These are phyloP conservation scores for Brachystomella parvula DNA, from an alignment of 1,140 invertebrate species.

Conservation along the genomic window DNA sequence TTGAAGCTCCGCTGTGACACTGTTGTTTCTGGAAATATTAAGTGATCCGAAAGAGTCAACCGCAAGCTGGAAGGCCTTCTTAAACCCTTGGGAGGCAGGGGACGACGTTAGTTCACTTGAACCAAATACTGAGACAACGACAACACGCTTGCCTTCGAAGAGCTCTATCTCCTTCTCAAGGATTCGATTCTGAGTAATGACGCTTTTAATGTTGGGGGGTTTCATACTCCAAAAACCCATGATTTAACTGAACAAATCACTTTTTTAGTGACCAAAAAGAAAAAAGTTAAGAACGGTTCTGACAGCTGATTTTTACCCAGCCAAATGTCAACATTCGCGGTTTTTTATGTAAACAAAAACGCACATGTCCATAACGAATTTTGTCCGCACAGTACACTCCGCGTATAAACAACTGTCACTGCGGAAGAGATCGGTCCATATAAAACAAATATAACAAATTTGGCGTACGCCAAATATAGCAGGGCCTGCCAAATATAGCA, in stretches of 20 bases:
- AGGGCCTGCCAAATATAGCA: too few species aligned
- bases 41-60: slow-evolving; percentile 30
- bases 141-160: slow-evolving; percentile 11
- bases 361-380: too few species aligned
- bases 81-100: slow-evolving; percentile 10
- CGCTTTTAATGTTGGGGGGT: background rate
- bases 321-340: too few species aligned
- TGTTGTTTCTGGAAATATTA: background rate
- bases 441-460: too few species aligned
- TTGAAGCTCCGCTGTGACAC: background rate
- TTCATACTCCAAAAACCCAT: background rate
- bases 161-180: background rate
- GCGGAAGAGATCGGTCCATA: too few species aligned
- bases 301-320: too few species aligned
- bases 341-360: too few species aligned
- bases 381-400: too few species aligned
- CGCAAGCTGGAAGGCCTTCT: slow-evolving; percentile 25
- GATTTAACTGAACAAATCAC: background rate
- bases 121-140: slow-evolving; percentile 31
- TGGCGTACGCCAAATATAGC: too few species aligned
- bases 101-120: slow-evolving; percentile 1
- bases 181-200: background rate
- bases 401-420: too few species aligned
- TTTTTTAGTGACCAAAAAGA: background rate
- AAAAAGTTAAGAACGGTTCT: too few species aligned